A percentile compares a stretch with the other conserved stretches of the same genome.
phyloP scores from a whole-genome alignment of 2,797 vertebrate genomes.

The Anguilla megastoma region DNA sequence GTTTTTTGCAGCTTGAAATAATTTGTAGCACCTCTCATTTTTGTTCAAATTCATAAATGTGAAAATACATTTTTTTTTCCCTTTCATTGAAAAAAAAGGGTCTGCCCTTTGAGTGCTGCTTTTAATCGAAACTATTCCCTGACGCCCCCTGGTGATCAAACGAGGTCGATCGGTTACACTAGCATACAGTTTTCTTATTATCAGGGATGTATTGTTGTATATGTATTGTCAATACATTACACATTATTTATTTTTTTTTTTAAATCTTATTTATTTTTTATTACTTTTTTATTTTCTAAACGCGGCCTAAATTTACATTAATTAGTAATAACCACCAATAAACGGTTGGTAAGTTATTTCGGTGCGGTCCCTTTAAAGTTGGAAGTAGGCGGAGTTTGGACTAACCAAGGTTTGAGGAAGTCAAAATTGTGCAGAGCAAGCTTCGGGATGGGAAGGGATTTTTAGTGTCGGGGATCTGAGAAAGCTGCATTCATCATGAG shows the following conservation, averaged over 20 bases:
- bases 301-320: no score
- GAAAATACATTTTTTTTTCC: background rate
- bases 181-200: background rate
- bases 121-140: background rate
- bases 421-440: background rate
- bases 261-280: no score
- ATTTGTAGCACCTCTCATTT: no score
- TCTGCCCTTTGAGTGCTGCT: background rate
- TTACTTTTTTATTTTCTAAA: no score
- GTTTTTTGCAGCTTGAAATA: no score
- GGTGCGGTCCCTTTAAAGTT: background rate
- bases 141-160: background rate
- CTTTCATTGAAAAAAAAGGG: background rate
- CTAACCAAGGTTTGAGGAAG: constrained; percentile 10
- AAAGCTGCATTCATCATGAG: background rate
- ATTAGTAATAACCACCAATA: background rate
- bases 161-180: background rate
- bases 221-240: background rate
- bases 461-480: background rate
- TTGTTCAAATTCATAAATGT: no score
- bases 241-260: background rate
- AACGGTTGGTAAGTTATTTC: background rate
- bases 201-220: background rate
- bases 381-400: constrained; percentile 12
- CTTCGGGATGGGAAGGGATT: background rate